These are phyloP conservation scores for Burhinus bistriatus DNA, from an alignment of 2,113 vertebrate species.

Conservation along the genomic window DNA sequence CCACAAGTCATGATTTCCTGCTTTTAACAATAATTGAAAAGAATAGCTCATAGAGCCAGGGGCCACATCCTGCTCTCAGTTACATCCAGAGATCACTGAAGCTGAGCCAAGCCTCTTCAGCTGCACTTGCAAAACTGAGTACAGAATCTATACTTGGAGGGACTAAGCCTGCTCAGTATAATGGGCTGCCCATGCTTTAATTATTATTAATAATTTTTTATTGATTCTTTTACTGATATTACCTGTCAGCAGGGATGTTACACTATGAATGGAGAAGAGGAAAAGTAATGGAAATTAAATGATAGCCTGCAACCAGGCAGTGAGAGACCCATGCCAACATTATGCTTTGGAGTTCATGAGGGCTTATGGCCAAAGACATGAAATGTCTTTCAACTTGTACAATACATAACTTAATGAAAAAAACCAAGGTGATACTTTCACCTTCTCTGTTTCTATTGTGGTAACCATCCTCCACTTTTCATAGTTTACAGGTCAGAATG, in stretches of 20 bases:
- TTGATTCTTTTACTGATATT: not conserved
- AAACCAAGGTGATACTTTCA: not conserved
- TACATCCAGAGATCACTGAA: not conserved
- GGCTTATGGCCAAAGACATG: not conserved
- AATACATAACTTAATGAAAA: not conserved
- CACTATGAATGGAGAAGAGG: not conserved
- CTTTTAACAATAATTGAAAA: not conserved
- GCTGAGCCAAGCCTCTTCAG: not conserved
- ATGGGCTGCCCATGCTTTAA: not conserved
- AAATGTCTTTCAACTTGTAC: not conserved
- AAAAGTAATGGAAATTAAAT: not conserved
- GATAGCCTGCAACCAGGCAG: not conserved
- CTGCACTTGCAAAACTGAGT: not conserved
- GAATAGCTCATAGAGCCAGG: not conserved
- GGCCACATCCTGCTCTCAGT: not conserved
- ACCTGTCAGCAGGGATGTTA: not conserved
- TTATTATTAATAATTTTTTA: not conserved
- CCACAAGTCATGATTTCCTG: not conserved
- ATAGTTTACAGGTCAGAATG: not conserved
- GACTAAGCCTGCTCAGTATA: not conserved
- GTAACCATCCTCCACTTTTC: not conserved
- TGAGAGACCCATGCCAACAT: not conserved
- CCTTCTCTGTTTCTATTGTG: not conserved
- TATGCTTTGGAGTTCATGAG: not conserved
- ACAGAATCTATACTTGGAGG: not conserved